Percentiles rank a stretch among this genome's conserved stretches.
Conservation (phyloP, 2,113 vertebrate species). For the Gymnocephalus cernua region DNA sequence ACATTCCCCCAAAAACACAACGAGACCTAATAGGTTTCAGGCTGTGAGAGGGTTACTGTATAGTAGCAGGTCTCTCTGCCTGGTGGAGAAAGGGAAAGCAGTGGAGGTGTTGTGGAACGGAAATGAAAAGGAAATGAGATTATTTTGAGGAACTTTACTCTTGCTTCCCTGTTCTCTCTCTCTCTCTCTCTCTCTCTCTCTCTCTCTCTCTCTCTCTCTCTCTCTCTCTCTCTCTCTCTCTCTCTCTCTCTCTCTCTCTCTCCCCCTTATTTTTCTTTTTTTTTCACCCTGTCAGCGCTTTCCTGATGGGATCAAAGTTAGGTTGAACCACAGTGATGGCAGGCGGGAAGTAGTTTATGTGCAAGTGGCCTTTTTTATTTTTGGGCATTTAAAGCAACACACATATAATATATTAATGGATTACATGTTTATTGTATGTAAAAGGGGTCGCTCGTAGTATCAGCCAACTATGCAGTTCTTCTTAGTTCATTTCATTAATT, state of each 20-base stretch:
- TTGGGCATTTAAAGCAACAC: neutral
- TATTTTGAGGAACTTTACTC: conserved; percentile 18
- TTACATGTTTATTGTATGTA: neutral
- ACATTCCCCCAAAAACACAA: neutral
- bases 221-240: neutral
- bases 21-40: neutral
- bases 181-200: neutral
- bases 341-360: neutral
- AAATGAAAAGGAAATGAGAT: conserved; percentile 71
- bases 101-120: conserved; percentile 60
- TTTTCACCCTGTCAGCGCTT: neutral
- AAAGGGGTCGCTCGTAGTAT: neutral
- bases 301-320: neutral
- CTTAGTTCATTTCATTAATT: neutral
- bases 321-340: neutral
- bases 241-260: neutral
- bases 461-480: too few species aligned
- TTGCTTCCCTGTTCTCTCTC: neutral
- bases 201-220: neutral
- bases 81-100: conserved; percentile 39
- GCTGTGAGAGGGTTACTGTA: neutral
- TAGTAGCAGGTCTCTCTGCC: conserved; percentile 27
- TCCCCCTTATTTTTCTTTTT: neutral
- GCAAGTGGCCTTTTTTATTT: neutral
- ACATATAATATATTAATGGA: neutral